Evolutionary conservation across 2,797 vertebrate genomes (phyloP).

Genomic region (Sebastes ruberrimus): DNA sequence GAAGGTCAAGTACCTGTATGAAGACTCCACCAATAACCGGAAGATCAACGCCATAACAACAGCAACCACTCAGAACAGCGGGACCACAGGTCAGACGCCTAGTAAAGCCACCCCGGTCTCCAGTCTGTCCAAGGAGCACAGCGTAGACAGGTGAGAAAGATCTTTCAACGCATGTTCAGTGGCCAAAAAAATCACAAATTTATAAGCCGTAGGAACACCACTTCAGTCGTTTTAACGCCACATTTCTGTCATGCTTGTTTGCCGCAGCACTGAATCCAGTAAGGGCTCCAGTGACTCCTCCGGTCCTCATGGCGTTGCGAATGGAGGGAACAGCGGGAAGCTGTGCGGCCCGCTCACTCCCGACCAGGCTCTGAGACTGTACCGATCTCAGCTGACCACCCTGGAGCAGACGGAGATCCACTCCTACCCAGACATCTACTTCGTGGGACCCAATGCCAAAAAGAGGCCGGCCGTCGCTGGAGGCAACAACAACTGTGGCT

Average conservation of each 20-base stretch:
- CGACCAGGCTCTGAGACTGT: conserved; percentile 92
- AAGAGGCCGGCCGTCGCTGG: conserved; percentile 91
- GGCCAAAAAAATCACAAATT: not conserved
- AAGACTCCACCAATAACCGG: conserved; percentile 89
- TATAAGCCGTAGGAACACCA: not conserved
- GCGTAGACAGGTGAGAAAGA: conserved; percentile 73
- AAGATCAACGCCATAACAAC: conserved; percentile 81
- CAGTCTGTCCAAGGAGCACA: conserved; percentile 85
- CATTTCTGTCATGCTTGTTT: not conserved
- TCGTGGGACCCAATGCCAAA: conserved; percentile 95
- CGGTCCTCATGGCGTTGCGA: conserved; percentile 42
- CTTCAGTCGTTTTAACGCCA: not conserved
- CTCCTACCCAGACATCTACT: conserved; percentile 91
- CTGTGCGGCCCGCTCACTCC: conserved; percentile 83
- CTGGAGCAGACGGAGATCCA: conserved; percentile 94
- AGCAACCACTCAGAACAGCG: conserved; percentile 75
- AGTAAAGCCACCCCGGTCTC: conserved; percentile 73
- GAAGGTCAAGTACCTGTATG: conserved; percentile 94
- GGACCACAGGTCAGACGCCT: conserved; percentile 71
- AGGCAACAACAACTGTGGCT: conserved; percentile 93
- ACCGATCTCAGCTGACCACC: conserved; percentile 89
- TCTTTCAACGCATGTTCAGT: not conserved
- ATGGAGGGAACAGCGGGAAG: conserved; percentile 83
- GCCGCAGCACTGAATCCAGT: conserved; percentile 72
- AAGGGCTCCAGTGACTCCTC: conserved; percentile 73